Evolutionary conservation across 2,113 vertebrate species (phyloP), one percentile per base, ranked within the genome.

Genomic region (Arenaria interpres): DNA sequence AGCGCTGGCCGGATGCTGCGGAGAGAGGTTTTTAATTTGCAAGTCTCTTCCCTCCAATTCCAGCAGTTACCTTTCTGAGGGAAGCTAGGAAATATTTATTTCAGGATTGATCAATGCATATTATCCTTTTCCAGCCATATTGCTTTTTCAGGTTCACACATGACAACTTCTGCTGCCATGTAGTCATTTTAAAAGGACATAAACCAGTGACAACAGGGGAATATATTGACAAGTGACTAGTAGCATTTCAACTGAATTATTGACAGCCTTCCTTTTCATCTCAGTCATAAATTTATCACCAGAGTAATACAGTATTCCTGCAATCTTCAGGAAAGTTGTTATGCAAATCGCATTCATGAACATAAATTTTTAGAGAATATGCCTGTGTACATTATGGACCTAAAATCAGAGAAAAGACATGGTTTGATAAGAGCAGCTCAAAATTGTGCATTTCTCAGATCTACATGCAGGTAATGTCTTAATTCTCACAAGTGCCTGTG

Each of bases 121-220:
- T 27, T 27, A 20, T 37, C 22, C 35, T 81, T 93, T 89, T 50
- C 24, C 35, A 71, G 17, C 14, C 11, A 7, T 45, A 20, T 35
- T 75, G 19, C 10, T n/a, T 63, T 90, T 82, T 66, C 82, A 80
- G 25, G 32, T 68, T 80, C 54, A 79, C 37, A 51, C 5, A 2
- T 53, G 76, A 54, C 39, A 81, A 91, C 25, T 35, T 85, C 32
- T 19, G n/a, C 14, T 33, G 51, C 20, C 27, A 8, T 32, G 19
- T 16, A 54, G 35, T 51, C 46, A 66, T 72, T 75, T 90, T 69
- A 35, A 75, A 88, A 93, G n/a, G 23, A 39, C n/a, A 28, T 27
- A 2, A 64, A 73, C 25, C 12, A 54, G n/a, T 30, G 4, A 56
- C n/a, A 60, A 45, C 11, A 1, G 0, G 9, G 4, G 2, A 71